Evolutionary conservation across 2,113 vertebrate genomes (phyloP).

Genomic region (Salvelinus namaycush): DNA sequence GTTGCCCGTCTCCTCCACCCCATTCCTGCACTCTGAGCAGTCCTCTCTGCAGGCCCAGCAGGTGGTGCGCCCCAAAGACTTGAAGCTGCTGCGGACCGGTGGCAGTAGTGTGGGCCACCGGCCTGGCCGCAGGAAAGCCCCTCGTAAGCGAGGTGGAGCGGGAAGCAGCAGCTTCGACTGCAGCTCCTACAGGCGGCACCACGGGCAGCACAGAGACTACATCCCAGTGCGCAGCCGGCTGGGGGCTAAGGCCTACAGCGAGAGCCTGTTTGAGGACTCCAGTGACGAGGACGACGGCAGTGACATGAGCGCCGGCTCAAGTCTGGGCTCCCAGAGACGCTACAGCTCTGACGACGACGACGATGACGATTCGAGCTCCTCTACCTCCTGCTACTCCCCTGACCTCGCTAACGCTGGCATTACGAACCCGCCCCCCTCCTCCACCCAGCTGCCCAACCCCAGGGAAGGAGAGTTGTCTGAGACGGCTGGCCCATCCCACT

Average conservation of each 20-base stretch:
- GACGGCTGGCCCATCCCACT: slow-evolving; percentile 60
- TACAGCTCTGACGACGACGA: slow-evolving; percentile 81
- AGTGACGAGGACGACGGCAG: slow-evolving; percentile 85
- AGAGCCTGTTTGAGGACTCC: slow-evolving; percentile 84
- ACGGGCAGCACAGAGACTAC: slow-evolving; percentile 77
- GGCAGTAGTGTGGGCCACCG: slow-evolving; percentile 68
- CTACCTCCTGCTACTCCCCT: slow-evolving; percentile 86
- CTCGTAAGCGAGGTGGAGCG: slow-evolving; percentile 68
- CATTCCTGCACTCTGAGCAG: slow-evolving; percentile 74
- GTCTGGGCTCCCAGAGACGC: slow-evolving; percentile 81
- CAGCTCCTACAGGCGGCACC: slow-evolving; percentile 76
- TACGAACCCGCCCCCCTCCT: slow-evolving; percentile 56
- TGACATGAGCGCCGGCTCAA: slow-evolving; percentile 85
- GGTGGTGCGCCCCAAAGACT: slow-evolving; percentile 87
- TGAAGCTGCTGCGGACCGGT: slow-evolving; percentile 77
- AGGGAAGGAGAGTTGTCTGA: slow-evolving; percentile 65
- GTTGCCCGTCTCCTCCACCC: slow-evolving; percentile 69
- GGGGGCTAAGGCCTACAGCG: slow-evolving; percentile 80
- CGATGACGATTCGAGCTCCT: slow-evolving; percentile 79
- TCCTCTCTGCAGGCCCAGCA: slow-evolving; percentile 71
- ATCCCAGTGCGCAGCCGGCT: slow-evolving; percentile 79
- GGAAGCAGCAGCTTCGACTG: slow-evolving; percentile 80
- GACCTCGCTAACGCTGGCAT: slow-evolving; percentile 70
- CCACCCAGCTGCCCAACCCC: slow-evolving; percentile 60
- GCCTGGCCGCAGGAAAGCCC: slow-evolving; percentile 78